Percentiles rank a stretch among this genome's conserved stretches.
These are phyloP conservation scores for Larimichthys crocea DNA, from an alignment of 2,113 vertebrate genomes.

Conservation along the genomic window DNA sequence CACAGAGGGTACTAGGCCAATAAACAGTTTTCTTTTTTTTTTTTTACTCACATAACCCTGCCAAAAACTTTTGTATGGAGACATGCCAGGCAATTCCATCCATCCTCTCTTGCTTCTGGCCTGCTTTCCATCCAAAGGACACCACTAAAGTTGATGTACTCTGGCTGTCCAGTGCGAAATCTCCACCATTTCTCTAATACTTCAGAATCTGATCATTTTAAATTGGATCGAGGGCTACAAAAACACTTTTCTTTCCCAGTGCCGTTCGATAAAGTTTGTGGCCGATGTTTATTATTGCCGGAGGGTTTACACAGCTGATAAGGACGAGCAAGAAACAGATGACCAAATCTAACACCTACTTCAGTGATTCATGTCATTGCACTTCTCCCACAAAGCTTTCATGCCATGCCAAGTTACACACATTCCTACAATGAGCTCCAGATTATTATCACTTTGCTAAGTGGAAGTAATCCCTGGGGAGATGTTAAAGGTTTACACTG, in stretches of 20 bases:
- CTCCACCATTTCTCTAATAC: constrained; percentile 39
- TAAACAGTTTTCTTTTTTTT: constrained; percentile 68
- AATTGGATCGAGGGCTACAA: constrained; percentile 18
- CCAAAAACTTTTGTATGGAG: constrained; percentile 72
- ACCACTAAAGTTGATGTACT: constrained; percentile 55
- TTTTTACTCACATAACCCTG: constrained; percentile 55
- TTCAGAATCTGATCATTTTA: constrained; percentile 19
- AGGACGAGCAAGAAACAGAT: constrained; percentile 57
- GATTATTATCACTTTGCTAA: constrained; percentile 73
- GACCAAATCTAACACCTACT: constrained; percentile 55
- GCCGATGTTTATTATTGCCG: constrained; percentile 7
- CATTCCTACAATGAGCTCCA: constrained; percentile 67
- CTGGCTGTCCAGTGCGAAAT: constrained; percentile 22
- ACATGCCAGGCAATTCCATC: constrained; percentile 63
- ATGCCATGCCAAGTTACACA: constrained; percentile 66
- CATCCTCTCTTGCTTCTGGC: constrained; percentile 54
- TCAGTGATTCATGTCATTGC: constrained; percentile 60
- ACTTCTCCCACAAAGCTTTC: constrained; percentile 59
- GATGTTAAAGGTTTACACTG: constrained; percentile 36
- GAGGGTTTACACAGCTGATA: constrained; percentile 44
- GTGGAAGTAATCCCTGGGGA: constrained; percentile 64
- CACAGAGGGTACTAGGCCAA: constrained; percentile 67
- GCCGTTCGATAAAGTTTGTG: constrained; percentile 35
- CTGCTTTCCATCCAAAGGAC: constrained; percentile 65
- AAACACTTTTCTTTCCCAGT: constrained; percentile 37